These are phyloP conservation scores for Malthinus flaveolus DNA, from an alignment of 2,888 invertebrate genomes.

Conservation along the genomic window DNA sequence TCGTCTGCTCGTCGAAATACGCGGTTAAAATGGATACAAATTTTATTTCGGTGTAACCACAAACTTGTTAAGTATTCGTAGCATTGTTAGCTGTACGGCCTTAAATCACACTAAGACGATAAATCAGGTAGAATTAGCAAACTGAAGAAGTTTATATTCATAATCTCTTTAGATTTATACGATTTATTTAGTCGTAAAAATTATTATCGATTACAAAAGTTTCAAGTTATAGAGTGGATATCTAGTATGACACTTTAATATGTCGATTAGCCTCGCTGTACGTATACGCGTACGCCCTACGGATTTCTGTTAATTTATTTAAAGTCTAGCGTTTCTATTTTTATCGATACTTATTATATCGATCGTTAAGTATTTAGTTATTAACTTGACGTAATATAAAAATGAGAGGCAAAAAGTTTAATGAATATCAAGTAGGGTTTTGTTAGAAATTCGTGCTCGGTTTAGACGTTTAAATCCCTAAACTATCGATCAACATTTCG, in stretches of 20 bases:
- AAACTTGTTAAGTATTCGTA: slow-evolving; percentile 19
- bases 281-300: too few species aligned
- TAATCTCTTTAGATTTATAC: slow-evolving; percentile 14
- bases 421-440: slow-evolving; percentile 25
- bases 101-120: slow-evolving; percentile 15
- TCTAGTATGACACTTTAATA: too few species aligned
- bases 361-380: slow-evolving; percentile 4
- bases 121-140: slow-evolving; percentile 16
- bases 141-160: slow-evolving; percentile 15
- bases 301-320: too few species aligned
- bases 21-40: neutral
- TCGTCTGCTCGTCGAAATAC: too few species aligned
- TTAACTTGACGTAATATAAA: slow-evolving; percentile 9
- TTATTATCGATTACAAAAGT: too few species aligned
- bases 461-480: slow-evolving; percentile 28
- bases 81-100: slow-evolving; percentile 17
- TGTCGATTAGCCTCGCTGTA: too few species aligned
- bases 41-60: slow-evolving; percentile 12
- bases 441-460: slow-evolving; percentile 23
- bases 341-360: neutral
- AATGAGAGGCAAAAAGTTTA: slow-evolving; percentile 14
- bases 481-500: slow-evolving; percentile 35
- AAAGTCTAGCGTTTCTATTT: neutral
- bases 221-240: too few species aligned
- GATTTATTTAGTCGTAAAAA: too few species aligned